Percentiles rank a stretch among this genome's conserved stretches.
phyloP scores from a whole-genome alignment of 2,113 vertebrate species.

The Scytalopus superciliaris region DNA sequence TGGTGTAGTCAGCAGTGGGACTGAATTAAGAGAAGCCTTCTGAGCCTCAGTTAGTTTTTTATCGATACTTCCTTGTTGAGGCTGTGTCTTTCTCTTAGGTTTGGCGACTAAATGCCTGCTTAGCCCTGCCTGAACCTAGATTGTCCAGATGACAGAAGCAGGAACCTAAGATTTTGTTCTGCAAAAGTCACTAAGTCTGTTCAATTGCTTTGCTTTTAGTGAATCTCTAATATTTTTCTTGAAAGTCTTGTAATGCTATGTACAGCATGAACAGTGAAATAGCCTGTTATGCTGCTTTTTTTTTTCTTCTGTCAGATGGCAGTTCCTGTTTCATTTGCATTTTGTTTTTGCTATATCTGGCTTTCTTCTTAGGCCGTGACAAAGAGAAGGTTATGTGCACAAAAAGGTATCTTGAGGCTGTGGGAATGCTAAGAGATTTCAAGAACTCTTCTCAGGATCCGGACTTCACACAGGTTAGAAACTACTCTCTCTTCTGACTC shows the following conservation, averaged over 20 bases:
- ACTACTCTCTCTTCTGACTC: neutral
- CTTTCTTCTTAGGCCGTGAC: constrained; percentile 82
- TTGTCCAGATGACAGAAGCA: neutral
- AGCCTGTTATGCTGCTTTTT: rapidly evolving
- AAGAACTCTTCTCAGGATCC: constrained; percentile 85
- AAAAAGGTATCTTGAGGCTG: constrained; percentile 85
- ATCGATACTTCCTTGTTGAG: neutral
- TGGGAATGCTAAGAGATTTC: constrained; percentile 92
- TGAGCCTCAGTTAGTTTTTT: neutral
- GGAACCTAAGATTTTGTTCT: neutral
- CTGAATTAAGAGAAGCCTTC: neutral
- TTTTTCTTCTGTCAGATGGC: neutral
- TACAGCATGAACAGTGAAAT: neutral
- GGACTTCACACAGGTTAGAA: constrained; percentile 88
- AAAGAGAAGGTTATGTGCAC: constrained; percentile 80
- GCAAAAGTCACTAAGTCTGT: neutral
- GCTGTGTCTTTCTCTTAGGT: neutral
- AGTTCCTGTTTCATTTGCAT: neutral
- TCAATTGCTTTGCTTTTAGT: neutral
- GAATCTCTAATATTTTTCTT: neutral
- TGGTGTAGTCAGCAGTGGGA: neutral
- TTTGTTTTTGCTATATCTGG: neutral
- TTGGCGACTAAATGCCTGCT: neutral
- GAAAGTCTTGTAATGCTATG: neutral
- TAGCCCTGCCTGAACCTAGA: neutral